These are phyloP conservation scores for Meliscaeva auricollis DNA, from an alignment of 2,888 invertebrate species.

Conservation along the genomic window DNA sequence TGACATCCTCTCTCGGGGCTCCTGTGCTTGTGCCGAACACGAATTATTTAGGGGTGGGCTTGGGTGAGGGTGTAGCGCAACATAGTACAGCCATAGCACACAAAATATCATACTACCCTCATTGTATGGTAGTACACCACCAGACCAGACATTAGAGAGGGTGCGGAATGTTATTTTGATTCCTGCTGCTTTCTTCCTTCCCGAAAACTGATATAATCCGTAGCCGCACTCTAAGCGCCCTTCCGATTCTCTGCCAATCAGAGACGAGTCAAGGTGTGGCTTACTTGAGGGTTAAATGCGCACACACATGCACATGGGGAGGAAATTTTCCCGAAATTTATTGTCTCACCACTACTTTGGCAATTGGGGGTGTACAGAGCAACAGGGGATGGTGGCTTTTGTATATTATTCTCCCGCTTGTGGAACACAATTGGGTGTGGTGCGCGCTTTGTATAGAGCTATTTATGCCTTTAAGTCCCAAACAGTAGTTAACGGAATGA, in stretches of 20 bases:
- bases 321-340: slow-evolving; percentile 72
- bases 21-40: not conserved
- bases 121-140: slow-evolving; percentile 8
- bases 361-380: slow-evolving; percentile 52
- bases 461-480: slow-evolving; percentile 70
- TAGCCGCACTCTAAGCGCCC: slow-evolving; percentile 80
- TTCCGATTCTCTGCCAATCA: slow-evolving; percentile 82
- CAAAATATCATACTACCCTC: slow-evolving; percentile 41
- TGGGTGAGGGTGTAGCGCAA: slow-evolving; percentile 44
- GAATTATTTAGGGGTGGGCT: slow-evolving; percentile 35
- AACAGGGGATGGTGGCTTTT: slow-evolving; percentile 49
- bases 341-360: slow-evolving; percentile 68
- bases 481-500: slow-evolving; percentile 71
- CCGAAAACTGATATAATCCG: slow-evolving; percentile 80
- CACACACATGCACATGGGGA: slow-evolving; percentile 68
- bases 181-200: slow-evolving; percentile 71
- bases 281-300: slow-evolving; percentile 78
- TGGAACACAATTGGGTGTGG: slow-evolving; percentile 75
- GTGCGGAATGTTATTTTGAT: slow-evolving; percentile 59
- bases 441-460: slow-evolving; percentile 69
- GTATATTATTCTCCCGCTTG: slow-evolving; percentile 19
- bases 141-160: slow-evolving; percentile 29
- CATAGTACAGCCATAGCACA: too few species aligned
- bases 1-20: slow-evolving; percentile 72
- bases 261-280: slow-evolving; percentile 82